phyloP scores from a whole-genome alignment of 1,140 invertebrate species.

The Aphelinus atriplicis region DNA sequence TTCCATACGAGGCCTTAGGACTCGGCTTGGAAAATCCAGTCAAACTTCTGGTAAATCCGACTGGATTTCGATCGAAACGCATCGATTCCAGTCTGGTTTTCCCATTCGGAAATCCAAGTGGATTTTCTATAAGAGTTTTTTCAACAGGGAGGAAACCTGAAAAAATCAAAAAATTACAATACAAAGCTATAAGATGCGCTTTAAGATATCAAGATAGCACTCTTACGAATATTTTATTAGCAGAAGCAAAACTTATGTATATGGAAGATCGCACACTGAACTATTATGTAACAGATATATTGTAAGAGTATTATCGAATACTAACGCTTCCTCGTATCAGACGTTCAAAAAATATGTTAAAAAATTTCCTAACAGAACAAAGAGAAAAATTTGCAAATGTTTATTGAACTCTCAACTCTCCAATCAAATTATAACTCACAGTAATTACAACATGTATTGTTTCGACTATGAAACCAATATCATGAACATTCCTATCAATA shows the following conservation, averaged over 20 bases:
- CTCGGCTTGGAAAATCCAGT: too few species aligned
- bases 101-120: too few species aligned
- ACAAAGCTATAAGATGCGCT: not conserved
- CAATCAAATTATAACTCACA: not conserved
- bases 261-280: not conserved
- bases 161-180: not conserved
- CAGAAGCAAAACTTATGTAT: constrained; percentile 3
- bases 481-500: not conserved
- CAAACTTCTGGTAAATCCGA: too few species aligned
- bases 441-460: not conserved
- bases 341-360: too few species aligned
- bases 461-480: not conserved
- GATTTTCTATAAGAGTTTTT: too few species aligned
- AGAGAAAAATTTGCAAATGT: too few species aligned
- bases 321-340: not conserved
- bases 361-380: not conserved
- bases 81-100: too few species aligned
- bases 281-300: not conserved
- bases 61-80: too few species aligned
- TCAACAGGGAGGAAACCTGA: not conserved
- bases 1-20: too few species aligned
- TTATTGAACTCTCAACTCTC: too few species aligned
- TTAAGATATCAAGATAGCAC: not conserved
- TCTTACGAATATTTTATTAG: constrained; percentile 1
- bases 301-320: not conserved